A percentile compares a stretch with the other conserved stretches of the same genome.
Evolutionary conservation across 2,888 invertebrate species (phyloP).

Genomic region (Tridacna crocea): DNA sequence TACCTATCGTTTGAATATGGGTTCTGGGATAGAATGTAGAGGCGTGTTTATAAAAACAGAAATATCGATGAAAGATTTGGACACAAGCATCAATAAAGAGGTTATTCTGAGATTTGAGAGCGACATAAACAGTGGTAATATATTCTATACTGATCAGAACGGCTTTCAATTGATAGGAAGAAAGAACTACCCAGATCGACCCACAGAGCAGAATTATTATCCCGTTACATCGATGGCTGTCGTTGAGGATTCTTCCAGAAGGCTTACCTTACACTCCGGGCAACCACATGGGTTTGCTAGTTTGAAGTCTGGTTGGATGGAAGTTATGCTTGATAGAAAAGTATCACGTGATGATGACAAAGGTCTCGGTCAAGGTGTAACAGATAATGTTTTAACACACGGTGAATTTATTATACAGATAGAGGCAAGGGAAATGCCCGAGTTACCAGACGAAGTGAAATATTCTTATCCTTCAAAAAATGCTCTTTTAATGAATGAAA

Average conservation of each 20-base stretch:
- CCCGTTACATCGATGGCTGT: constrained; percentile 80
- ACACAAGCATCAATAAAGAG: constrained; percentile 72
- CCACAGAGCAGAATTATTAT: constrained; percentile 81
- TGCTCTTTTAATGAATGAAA: constrained; percentile 60
- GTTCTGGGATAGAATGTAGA: constrained; percentile 62
- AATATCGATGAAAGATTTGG: constrained; percentile 63
- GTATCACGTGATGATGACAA: constrained; percentile 79
- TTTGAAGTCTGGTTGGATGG: constrained; percentile 76
- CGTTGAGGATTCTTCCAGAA: constrained; percentile 72
- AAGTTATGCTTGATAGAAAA: constrained; percentile 82
- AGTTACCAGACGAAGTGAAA: constrained; percentile 6
- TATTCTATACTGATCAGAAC: constrained; percentile 82
- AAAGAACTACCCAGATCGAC: constrained; percentile 69
- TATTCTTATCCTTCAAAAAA: constrained; percentile 65
- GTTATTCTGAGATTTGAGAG: constrained; percentile 79
- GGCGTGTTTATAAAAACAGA: constrained; percentile 73
- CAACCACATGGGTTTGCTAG: constrained; percentile 83
- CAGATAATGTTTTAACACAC: constrained; percentile 75
- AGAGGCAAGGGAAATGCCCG: constrained; percentile 53
- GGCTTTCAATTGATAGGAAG: constrained; percentile 80
- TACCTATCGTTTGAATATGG: constrained; percentile 68
- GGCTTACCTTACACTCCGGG: constrained; percentile 78
- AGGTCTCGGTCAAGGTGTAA: constrained; percentile 81
- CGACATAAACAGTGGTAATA: constrained; percentile 67
- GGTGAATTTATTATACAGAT: constrained; percentile 75